Percentiles rank a stretch among this genome's conserved stretches.
phyloP scores from a whole-genome alignment of 2,888 invertebrate genomes.

The Stenichneumon culpator region DNA sequence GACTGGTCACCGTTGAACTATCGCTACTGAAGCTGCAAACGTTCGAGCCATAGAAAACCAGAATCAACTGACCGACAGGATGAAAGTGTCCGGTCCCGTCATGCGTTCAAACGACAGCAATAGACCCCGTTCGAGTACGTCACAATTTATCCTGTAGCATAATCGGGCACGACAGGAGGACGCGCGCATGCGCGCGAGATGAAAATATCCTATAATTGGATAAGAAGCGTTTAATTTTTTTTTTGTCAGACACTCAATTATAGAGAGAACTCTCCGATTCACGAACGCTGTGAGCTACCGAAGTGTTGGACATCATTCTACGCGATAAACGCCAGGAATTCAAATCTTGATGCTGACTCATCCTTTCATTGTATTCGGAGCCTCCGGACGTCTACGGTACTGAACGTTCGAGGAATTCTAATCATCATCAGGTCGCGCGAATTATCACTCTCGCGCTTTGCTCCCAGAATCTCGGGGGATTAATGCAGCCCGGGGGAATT shows the following conservation, averaged over 20 bases:
- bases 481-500: background rate
- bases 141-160: constrained; percentile 50
- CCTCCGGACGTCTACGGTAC: background rate
- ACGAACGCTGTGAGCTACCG: constrained; percentile 29
- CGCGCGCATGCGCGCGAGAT: constrained; percentile 1
- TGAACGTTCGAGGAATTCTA: constrained; percentile 14
- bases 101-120: constrained; percentile 52
- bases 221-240: constrained; percentile 62
- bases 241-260: constrained; percentile 36
- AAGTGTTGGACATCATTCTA: constrained; percentile 27
- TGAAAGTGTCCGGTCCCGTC: constrained; percentile 59
- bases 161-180: constrained; percentile 55
- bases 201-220: constrained; percentile 65
- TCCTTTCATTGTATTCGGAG: constrained; percentile 19
- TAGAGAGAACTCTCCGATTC: constrained; percentile 27
- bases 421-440: background rate
- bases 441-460: background rate
- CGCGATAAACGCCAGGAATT: constrained; percentile 31
- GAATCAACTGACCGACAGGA: constrained; percentile 49
- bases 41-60: constrained; percentile 19
- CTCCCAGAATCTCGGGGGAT: constrained; percentile 1
- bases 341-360: constrained; percentile 27
- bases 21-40: constrained; percentile 47
- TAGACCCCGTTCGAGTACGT: constrained; percentile 52
- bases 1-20: constrained; percentile 76